Base-by-base conservation (phyloP, 1,140 invertebrate species). In the Carposina sasakii region DNA sequence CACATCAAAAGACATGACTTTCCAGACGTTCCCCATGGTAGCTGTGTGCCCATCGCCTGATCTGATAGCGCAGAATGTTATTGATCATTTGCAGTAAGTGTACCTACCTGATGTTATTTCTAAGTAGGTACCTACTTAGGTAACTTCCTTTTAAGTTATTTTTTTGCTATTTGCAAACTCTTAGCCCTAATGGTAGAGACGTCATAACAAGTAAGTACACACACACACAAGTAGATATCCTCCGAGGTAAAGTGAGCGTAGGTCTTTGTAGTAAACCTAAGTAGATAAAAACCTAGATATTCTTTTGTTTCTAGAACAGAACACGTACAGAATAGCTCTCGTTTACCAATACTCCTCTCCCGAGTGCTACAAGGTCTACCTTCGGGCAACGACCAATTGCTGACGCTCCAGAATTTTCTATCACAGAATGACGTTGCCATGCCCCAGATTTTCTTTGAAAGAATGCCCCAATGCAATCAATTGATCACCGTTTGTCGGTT, bases 401-500 rank as follows among this genome's bases (percentile, higher is more conserved):
- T n/a, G n/a, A n/a, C n/a, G n/a, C n/a, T n/a, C n/a, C n/a, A n/a
- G n/a, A n/a, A n/a, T n/a, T n/a, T n/a, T n/a, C n/a, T n/a, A n/a
- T n/a, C n/a, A n/a, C n/a, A n/a, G n/a, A n/a, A n/a, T n/a, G n/a
- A n/a, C n/a, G n/a, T n/a, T n/a, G n/a, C n/a, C n/a, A n/a, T n/a
- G n/a, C n/a, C n/a, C n/a, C n/a, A n/a, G n/a, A n/a, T n/a, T n/a
- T n/a, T n/a, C n/a, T n/a, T n/a, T n/a, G n/a, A n/a, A n/a, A n/a
- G n/a, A n/a, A n/a, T n/a, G n/a, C n/a, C n/a, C n/a, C n/a, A n/a
- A n/a, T n/a, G n/a, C n/a, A n/a, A n/a, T n/a, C n/a, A n/a, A n/a
- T n/a, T 78, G 1, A 50, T 68, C 0, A 54, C 20, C 13, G 62
- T 49, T 17, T 82, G 78, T 45, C 57, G 67, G 6, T 74, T 68